Evolutionary conservation across 2,888 invertebrate genomes (phyloP), one percentile per base, ranked within the genome.

Genomic region (Chaetoderma sp.): DNA sequence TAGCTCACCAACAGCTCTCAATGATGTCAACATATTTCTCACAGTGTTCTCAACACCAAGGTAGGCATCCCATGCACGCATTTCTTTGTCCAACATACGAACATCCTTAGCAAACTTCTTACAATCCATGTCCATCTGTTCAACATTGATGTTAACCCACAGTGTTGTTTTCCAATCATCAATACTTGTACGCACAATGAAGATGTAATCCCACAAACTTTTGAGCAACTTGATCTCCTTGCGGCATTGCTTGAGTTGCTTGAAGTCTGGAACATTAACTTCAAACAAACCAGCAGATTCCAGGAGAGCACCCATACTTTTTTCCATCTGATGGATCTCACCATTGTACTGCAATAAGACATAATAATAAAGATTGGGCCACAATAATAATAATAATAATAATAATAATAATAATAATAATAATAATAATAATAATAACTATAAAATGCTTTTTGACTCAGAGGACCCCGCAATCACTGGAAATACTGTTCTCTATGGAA

Each of bases 51-150:
- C 97, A 52, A 97, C 88, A 56, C 92, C 93, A 0, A 91, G 89
- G 82, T 95, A 98, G 0, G 95, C 93, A 80, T 96, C 95, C 98
- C 97, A 98, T 74, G 91, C 89, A 78, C 96, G 90, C 94, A 97
- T 96, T 88, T 98, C 98, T 84, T 98, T 98, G 83, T 98, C 97
- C 78, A 98, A 86, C 59, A 93, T 76, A 16, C 83, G 76, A 68
- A 86, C 83, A 67, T 85, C 85, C 88, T 98, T 97, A 1, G 96
- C 94, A 86, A 98, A 98, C 84, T 96, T 95, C 86, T 98, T 98
- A 86, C 97, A 97, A 87, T 98, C 97, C 76, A 97, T 94, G 82
- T 98, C 98, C 96, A 98, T 97, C 81, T 96, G 96, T 88, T 98
- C 98, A 44, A 97, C 96, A 83, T 98, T 96, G 68, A 98, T 96